Percentiles rank a stretch among this genome's conserved stretches.
Evolutionary conservation across 1,140 invertebrate genomes (phyloP).

Genomic region (Ostrea denselamellosa): DNA sequence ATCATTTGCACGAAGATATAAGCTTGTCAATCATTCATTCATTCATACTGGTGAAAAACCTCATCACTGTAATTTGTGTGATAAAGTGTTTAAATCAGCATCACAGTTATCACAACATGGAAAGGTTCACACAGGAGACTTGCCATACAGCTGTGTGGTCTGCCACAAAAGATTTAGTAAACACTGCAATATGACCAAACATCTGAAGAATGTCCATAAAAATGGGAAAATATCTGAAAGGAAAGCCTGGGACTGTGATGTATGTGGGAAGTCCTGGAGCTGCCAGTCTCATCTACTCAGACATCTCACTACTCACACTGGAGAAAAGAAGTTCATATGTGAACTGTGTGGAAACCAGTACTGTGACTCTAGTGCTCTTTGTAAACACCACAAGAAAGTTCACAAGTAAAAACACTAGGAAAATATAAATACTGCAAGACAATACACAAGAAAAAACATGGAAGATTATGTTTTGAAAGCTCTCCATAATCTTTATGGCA

Average conservation of each 20-base stretch:
- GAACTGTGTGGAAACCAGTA: not conserved
- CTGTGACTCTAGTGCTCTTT: not conserved
- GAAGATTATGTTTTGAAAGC: too few species aligned
- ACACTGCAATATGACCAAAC: conserved; percentile 12
- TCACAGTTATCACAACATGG: not conserved
- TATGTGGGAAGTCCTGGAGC: not conserved
- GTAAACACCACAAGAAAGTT: not conserved
- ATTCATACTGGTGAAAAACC: conserved; percentile 44
- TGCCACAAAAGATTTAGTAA: conserved; percentile 30
- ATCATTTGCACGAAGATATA: conserved; percentile 3
- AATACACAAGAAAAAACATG: too few species aligned
- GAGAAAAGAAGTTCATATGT: not conserved
- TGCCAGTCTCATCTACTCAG: not conserved
- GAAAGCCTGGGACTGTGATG: not conserved
- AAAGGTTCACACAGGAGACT: not conserved
- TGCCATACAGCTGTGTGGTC: conserved; percentile 44
- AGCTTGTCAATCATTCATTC: conserved; percentile 19
- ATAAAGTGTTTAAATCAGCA: not conserved
- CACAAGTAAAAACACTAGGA: not conserved
- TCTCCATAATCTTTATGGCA: too few species aligned
- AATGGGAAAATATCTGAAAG: not conserved
- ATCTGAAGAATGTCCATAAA: conserved; percentile 2
- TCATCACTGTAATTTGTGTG: not conserved
- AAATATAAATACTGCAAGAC: too few species aligned
- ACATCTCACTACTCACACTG: not conserved